Percentiles rank a stretch among this genome's conserved stretches.
phyloP scores from a whole-genome alignment of 1,140 invertebrate species.

The Dinoponera quadriceps region DNA sequence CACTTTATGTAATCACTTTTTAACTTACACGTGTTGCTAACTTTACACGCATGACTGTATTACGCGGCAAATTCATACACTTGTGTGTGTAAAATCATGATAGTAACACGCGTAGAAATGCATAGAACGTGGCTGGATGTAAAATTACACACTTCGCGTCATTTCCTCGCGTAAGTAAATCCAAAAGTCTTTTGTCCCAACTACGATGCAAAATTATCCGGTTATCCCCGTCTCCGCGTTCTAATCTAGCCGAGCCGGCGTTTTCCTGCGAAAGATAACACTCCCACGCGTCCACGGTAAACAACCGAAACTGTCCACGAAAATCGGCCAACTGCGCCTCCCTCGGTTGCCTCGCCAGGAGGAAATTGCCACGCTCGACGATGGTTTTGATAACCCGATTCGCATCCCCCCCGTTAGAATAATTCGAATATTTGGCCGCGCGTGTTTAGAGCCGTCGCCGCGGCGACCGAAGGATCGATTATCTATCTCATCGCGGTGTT shows the following conservation, averaged over 20 bases:
- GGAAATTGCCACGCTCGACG: constrained; percentile 16
- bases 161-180: no score
- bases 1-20: no score
- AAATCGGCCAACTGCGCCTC: neutral
- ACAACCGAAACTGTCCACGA: constrained; percentile 19
- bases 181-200: neutral
- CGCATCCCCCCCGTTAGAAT: neutral
- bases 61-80: no score
- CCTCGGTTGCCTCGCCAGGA: neutral
- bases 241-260: neutral
- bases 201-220: neutral
- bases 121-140: no score
- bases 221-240: neutral
- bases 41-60: no score
- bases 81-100: no score
- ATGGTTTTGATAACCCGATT: constrained; percentile 37
- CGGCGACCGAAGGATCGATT: neutral
- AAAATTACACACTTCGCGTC: no score
- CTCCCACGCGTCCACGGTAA: neutral
- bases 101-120: no score
- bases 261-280: constrained; percentile 21
- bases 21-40: no score
- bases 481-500: neutral
- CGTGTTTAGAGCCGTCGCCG: neutral
- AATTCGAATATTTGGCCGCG: neutral